A percentile compares a stretch with the other conserved stretches of the same genome.
Conservation (phyloP, 2,888 invertebrate species). For the Eupithecia tripunctaria region DNA sequence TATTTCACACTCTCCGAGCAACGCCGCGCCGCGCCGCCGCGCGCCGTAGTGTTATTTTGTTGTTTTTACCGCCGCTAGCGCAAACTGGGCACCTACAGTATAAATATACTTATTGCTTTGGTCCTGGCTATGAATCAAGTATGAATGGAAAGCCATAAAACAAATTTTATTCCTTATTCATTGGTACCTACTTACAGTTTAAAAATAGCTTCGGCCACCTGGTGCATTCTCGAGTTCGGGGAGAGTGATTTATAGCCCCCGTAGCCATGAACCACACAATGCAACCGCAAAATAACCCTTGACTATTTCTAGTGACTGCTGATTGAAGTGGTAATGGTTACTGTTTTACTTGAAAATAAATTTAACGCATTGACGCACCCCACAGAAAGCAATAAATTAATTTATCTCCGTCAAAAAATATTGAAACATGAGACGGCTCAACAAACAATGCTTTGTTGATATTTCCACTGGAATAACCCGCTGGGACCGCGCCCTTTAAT, state of each 20-base stretch:
- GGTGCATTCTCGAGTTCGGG: conserved; percentile 67
- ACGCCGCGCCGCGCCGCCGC: background rate
- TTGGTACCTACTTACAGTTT: conserved; percentile 72
- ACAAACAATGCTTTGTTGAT: conserved; percentile 51
- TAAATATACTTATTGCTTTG: conserved; percentile 46
- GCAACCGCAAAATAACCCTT: conserved; percentile 81
- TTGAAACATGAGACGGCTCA: conserved; percentile 46
- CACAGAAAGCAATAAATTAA: conserved; percentile 59
- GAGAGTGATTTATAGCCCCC: conserved; percentile 73
- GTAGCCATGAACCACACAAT: conserved; percentile 65
- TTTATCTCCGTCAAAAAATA: conserved; percentile 51
- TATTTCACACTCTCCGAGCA: conserved; percentile 33
- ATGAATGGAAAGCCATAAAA: conserved; percentile 76
- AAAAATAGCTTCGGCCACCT: conserved; percentile 79
- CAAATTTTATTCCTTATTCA: conserved; percentile 70
- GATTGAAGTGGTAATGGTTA: conserved; percentile 59
- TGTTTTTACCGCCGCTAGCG: conserved; percentile 26
- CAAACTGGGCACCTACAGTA: conserved; percentile 36
- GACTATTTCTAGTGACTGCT: conserved; percentile 65
- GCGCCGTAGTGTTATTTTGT: conserved; percentile 23
- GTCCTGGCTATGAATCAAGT: conserved; percentile 65
- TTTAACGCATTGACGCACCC: conserved; percentile 54
- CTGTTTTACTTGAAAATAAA: conserved; percentile 47
- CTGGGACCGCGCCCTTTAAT: conserved; percentile 27
- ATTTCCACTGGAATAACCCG: conserved; percentile 36